Conservation (phyloP, 2,797 vertebrate species). For the Paguma larvata region DNA sequence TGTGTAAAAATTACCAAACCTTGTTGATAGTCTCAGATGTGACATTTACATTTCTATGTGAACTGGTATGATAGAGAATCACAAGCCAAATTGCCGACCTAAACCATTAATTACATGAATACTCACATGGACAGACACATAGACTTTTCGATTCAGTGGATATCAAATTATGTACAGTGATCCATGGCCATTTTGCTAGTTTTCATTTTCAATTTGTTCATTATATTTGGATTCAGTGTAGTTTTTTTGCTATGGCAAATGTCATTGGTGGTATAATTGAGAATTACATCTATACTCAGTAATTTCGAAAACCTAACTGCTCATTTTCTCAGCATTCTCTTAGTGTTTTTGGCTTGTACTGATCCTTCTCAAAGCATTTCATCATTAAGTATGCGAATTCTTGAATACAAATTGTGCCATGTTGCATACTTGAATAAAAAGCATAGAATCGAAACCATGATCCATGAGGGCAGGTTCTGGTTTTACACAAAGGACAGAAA, state of each 20-base stretch:
- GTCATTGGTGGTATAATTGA: slow-evolving; percentile 70
- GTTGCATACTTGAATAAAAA: slow-evolving; percentile 62
- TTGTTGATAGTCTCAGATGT: background rate
- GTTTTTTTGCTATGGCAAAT: slow-evolving; percentile 56
- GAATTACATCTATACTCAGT: slow-evolving; percentile 67
- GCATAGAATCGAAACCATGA: slow-evolving; percentile 38
- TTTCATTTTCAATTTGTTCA: slow-evolving; percentile 40
- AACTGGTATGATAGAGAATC: background rate
- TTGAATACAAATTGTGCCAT: slow-evolving; percentile 51
- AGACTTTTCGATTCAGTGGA: background rate
- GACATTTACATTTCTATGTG: background rate
- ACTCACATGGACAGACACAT: background rate
- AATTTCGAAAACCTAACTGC: slow-evolving; percentile 75
- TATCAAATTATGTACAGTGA: background rate
- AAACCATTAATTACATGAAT: slow-evolving; percentile 9
- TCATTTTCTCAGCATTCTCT: slow-evolving; percentile 74
- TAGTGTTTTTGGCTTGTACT: slow-evolving; percentile 57
- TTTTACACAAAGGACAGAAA: slow-evolving; percentile 22
- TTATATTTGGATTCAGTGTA: slow-evolving; percentile 19
- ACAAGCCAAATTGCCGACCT: background rate
- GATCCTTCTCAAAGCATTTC: slow-evolving; percentile 75
- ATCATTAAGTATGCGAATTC: slow-evolving; percentile 61
- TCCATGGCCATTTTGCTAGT: background rate
- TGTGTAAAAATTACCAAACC: slow-evolving; percentile 1
- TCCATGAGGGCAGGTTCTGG: slow-evolving; percentile 50